These are phyloP conservation scores for Oncorhynchus gorbuscha DNA, from an alignment of 2,113 vertebrate genomes.

Conservation along the genomic window DNA sequence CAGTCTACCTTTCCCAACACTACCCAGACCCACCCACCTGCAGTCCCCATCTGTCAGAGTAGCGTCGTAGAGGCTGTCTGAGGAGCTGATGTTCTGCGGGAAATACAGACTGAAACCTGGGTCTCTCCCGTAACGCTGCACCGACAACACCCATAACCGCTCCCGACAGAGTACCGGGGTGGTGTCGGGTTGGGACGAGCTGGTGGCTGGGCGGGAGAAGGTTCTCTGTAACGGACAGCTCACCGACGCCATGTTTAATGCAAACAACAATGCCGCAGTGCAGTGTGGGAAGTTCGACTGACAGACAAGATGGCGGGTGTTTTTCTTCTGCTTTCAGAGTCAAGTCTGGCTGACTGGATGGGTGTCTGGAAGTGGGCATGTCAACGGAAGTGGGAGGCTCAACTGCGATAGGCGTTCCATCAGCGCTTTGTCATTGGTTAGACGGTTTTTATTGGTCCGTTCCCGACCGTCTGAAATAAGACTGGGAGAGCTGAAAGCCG, in stretches of 20 bases:
- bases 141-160: not conserved
- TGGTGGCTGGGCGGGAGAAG: not conserved
- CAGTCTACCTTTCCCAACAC: not conserved
- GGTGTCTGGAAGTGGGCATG: too few species aligned
- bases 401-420: too few species aligned
- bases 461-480: too few species aligned
- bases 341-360: too few species aligned
- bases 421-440: too few species aligned
- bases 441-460: too few species aligned
- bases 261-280: not conserved
- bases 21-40: not conserved
- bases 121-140: constrained; percentile 2
- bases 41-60: not conserved
- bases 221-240: not conserved
- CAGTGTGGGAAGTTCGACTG: not conserved
- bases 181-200: not conserved
- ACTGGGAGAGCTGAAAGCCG: too few species aligned
- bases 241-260: not conserved
- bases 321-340: too few species aligned
- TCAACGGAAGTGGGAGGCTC: too few species aligned
- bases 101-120: not conserved
- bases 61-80: not conserved
- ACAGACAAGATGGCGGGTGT: too few species aligned
- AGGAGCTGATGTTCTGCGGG: not conserved
- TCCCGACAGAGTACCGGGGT: not conserved